A percentile compares a stretch with the other conserved stretches of the same genome.
Conservation (phyloP, 2,888 invertebrate species). For the Lordiphosa andalusiaca region DNA sequence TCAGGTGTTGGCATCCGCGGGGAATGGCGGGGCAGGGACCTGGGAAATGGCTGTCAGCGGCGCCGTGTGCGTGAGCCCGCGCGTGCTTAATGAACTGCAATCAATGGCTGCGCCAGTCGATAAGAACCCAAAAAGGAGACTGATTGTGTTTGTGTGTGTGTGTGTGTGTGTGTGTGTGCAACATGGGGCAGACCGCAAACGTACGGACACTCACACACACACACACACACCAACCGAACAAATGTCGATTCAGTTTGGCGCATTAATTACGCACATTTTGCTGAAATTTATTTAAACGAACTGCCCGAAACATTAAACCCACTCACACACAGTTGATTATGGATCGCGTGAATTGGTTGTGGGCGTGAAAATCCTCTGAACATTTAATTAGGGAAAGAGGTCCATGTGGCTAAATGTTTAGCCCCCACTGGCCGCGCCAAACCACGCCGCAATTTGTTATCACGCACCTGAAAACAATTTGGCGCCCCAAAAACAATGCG, state of each 20-base stretch:
- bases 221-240: constrained; percentile 18
- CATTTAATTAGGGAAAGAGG: constrained; percentile 55
- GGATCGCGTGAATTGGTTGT: constrained; percentile 25
- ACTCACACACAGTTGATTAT: constrained; percentile 15
- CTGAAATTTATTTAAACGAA: constrained; percentile 62
- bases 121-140: constrained; percentile 61
- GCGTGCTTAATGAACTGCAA: constrained; percentile 74
- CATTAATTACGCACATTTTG: constrained; percentile 69
- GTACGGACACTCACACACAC: no score
- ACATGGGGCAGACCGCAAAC: constrained; percentile 63
- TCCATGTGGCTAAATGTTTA: constrained; percentile 37
- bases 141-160: constrained; percentile 34
- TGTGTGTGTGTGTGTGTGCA: constrained; percentile 65
- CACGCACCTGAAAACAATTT: constrained; percentile 33
- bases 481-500: constrained; percentile 6
- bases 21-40: not conserved
- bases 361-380: constrained; percentile 36
- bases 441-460: constrained; percentile 33
- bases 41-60: constrained; percentile 13
- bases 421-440: constrained; percentile 1
- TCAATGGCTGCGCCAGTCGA: constrained; percentile 65
- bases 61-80: constrained; percentile 43
- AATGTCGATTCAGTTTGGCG: constrained; percentile 31
- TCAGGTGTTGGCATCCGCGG: constrained; percentile 42
- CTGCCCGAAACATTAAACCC: constrained; percentile 12